Percentiles rank a stretch among this genome's conserved stretches.
Conservation (phyloP, 2,797 vertebrate species). For the Eutrigla gurnardus region DNA sequence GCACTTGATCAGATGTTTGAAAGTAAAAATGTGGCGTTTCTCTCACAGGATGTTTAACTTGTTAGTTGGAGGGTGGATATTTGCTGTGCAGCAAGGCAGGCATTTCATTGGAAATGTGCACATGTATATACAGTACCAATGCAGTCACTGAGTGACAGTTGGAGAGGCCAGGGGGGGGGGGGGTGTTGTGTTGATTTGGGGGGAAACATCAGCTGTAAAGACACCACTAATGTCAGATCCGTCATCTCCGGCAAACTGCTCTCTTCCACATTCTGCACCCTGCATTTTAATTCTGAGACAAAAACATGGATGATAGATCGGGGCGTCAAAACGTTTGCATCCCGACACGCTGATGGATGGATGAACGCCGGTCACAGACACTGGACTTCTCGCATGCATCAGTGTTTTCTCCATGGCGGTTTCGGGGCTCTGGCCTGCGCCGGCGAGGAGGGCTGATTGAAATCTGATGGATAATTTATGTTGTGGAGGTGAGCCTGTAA, state of each 20-base stretch:
- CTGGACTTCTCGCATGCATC: conserved; percentile 10
- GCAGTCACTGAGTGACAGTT: too few relatives aligned
- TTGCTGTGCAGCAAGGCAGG: too few relatives aligned
- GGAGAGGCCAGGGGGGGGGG: too few relatives aligned
- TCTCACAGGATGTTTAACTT: not conserved
- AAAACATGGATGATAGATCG: not conserved
- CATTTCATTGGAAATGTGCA: too few relatives aligned
- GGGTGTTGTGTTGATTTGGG: conserved; percentile 2
- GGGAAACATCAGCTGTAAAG: not conserved
- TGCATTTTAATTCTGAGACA: not conserved
- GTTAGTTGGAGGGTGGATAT: too few relatives aligned
- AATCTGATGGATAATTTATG: conserved; percentile 77
- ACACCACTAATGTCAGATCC: not conserved
- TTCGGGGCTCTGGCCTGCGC: conserved; percentile 11
- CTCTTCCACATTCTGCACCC: not conserved
- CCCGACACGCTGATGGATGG: not conserved
- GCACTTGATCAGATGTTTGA: not conserved
- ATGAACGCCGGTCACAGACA: not conserved
- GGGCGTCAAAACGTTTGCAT: not conserved
- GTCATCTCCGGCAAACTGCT: conserved; percentile 3
- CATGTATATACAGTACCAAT: too few relatives aligned
- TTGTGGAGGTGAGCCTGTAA: conserved; percentile 61
- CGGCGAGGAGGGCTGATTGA: conserved; percentile 33
- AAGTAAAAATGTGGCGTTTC: not conserved
- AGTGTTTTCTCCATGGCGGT: conserved; percentile 20